Base-by-base conservation (phyloP, 2,888 invertebrate genomes). In the Nymphalis c-album region DNA sequence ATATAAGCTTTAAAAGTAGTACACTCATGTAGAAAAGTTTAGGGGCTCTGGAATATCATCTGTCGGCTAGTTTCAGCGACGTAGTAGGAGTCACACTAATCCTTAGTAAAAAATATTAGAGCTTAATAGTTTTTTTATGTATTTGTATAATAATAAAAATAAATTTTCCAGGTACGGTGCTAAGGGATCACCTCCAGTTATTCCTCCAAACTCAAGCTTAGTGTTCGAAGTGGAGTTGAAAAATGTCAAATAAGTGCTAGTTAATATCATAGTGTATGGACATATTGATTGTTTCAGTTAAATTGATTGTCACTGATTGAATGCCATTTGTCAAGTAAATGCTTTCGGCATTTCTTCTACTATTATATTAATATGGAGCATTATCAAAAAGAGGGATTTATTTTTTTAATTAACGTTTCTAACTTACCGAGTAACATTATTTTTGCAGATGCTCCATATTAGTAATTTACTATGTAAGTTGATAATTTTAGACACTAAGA, bases 161-260 rank as follows among this genome's bases (percentile, higher is more conserved):
- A 13, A 4, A 13, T 40, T 55, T 55, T 55, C 90, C 88, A 95
- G 95, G 70, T 96, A 96, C 78, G 96, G 96, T 65, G 91, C 93
- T 31, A 96, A 95, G 85, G 97, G 97, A 51, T 95, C 95, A 0
- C 96, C 96, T 0, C 97, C 97, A 79, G 95, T 94, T 0, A 98
- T 98, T 85, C 98, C 98, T 70, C 95, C 97, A 53, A 97, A 98
- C 85, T 95, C 97, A 59, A 96, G 96, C 16, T 92, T 98, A 74
- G 93, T 96, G 16, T 98, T 98, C 85, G 98, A 98, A 77, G 96
- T 98, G 53, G 98, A 98, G 90, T 91, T 98, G 68, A 97, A 96
- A 85, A 95, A 94, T 83, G 94, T 97, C 73, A 94, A 94, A 84
- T 96, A 93, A 69, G 59, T 72, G 63, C 63, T 16, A 45, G 64